Evolutionary conservation across 2,888 invertebrate species (phyloP), one percentile per base, ranked within the genome.

Genomic region (Catocala nupta): DNA sequence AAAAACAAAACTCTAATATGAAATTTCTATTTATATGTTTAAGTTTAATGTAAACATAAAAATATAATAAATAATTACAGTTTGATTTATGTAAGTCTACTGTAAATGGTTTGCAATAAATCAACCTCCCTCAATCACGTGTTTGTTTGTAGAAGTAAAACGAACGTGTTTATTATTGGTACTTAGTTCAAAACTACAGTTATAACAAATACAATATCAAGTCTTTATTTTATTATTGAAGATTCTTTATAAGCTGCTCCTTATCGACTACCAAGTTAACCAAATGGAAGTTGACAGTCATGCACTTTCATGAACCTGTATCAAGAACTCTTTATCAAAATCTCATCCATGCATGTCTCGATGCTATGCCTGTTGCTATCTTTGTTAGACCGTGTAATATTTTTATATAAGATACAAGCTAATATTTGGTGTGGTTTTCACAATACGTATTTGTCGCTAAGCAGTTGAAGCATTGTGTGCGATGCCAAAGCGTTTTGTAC

Each of bases 401-500:
- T 36, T 36, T 52, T 33, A 12, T 34, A 44, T 43, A 52, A 33
- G 68, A 49, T 57, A 65, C 56, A 68, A 59, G 50, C 64, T 62
- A 62, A 61, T 64, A 64, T 68, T 57, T 16, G 62, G 60, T 51
- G 50, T 58, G 51, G 59, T 59, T 57, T 60, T 64, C 60, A 70
- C 34, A 50, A 43, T 50, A 53, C 52, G 42, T 63, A 63, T 59
- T 13, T 69, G 66, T 63, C 63, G 65, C 59, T 64, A 68, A 56
- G 65, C 59, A 51, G 55, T 57, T 43, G 50, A 61, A 58, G 64
- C 59, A 63, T 52, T 57, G 56, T 55, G 47, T 54, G 50, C 42
- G 54, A 53, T 59, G 64, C 55, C 67, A 63, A 51, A 65, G 58
- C 51, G 65, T 69, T 71, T 65, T 72, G 68, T 55, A 66, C 63